Evolutionary conservation across 2,113 vertebrate species (phyloP).

Genomic region (Corvus hawaiiensis): DNA sequence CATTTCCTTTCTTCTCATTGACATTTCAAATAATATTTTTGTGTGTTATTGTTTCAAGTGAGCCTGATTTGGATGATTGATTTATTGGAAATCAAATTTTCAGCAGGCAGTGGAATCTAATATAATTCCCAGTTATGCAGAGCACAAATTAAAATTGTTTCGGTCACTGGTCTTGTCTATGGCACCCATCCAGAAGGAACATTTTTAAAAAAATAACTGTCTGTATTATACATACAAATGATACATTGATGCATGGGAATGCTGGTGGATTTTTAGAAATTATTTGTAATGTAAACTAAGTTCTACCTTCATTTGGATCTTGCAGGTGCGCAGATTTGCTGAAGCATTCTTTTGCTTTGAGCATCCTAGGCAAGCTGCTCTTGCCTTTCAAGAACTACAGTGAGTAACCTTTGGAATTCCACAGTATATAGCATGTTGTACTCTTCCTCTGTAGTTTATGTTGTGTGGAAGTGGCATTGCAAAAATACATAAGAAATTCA

Average conservation of each 20-base stretch:
- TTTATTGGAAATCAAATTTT: neutral
- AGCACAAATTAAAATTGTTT: neutral
- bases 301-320: slow-evolving; percentile 4
- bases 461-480: neutral
- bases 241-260: neutral
- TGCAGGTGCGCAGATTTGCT: slow-evolving; percentile 94
- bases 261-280: neutral
- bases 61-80: neutral
- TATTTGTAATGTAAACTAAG: neutral
- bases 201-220: neutral
- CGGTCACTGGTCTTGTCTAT: neutral
- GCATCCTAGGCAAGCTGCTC: slow-evolving; percentile 92
- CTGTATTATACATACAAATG: neutral
- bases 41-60: neutral
- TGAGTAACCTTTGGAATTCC: slow-evolving; percentile 71
- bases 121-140: neutral
- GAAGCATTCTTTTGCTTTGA: slow-evolving; percentile 98
- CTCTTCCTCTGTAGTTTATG: neutral
- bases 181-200: neutral
- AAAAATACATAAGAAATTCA: neutral
- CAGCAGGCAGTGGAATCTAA: neutral
- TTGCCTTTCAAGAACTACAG: slow-evolving; percentile 96
- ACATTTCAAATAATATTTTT: neutral
- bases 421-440: neutral
- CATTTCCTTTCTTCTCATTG: neutral